phyloP scores from a whole-genome alignment of 2,113 vertebrate species.

The Onychostoma macrolepis region DNA sequence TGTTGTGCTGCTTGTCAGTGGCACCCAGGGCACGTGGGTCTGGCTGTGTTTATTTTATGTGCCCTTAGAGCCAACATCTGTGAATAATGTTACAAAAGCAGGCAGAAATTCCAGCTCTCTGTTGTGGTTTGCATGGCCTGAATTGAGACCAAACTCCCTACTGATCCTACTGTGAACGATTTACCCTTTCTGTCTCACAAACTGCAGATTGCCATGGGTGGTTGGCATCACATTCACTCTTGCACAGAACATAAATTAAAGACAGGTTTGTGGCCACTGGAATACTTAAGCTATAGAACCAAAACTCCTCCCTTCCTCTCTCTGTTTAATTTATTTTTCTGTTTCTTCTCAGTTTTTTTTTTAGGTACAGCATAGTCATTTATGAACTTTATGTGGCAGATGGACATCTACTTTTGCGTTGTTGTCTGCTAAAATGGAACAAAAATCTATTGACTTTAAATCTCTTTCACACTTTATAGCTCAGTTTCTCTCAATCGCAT shows the following conservation, averaged over 20 bases:
- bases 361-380: not conserved
- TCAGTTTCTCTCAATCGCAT: not conserved
- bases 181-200: slow-evolving; percentile 2
- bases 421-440: not conserved
- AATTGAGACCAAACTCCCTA: not conserved
- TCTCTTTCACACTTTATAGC: not conserved
- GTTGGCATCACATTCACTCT: slow-evolving; percentile 36
- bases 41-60: slow-evolving; percentile 29
- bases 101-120: slow-evolving; percentile 8
- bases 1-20: not conserved
- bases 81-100: slow-evolving; percentile 29
- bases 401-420: not conserved
- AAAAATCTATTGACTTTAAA: not conserved
- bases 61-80: slow-evolving; percentile 32
- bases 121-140: slow-evolving; percentile 28
- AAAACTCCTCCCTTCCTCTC: not conserved
- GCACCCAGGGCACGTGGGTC: not conserved
- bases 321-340: not conserved
- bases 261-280: slow-evolving; percentile 21
- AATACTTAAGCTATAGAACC: slow-evolving; percentile 10
- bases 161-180: not conserved
- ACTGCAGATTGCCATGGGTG: slow-evolving; percentile 21
- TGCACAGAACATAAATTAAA: slow-evolving; percentile 41
- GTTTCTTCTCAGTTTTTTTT: not conserved
- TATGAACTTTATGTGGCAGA: not conserved